Evolutionary conservation across 2,113 vertebrate species (phyloP).

Genomic region (Nibea coibor): DNA sequence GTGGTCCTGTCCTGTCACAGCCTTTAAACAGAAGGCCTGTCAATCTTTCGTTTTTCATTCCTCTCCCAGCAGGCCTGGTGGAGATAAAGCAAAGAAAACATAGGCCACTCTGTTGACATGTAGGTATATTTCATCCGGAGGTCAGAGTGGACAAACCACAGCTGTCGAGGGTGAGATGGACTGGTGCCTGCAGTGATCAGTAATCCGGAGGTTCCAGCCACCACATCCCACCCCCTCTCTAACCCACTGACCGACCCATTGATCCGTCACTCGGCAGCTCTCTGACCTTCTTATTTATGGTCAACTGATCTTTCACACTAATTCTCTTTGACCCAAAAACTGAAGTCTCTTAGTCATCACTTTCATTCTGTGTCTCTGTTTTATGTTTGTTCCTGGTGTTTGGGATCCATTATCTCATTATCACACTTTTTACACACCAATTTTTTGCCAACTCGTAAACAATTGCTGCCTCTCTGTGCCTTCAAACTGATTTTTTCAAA

Average conservation of each 20-base stretch:
- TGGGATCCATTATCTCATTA: not conserved
- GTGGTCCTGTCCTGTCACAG: conserved; percentile 44
- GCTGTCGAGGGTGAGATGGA: conserved; percentile 60
- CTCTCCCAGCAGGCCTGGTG: conserved; percentile 53
- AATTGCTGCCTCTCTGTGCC: not conserved
- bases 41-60: conserved; percentile 48
- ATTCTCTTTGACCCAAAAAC: conserved; percentile 31
- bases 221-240: not conserved
- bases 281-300: conserved; percentile 17
- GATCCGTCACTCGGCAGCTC: conserved; percentile 32
- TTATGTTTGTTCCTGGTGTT: not conserved
- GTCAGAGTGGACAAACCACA: conserved; percentile 64
- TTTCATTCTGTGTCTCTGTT: not conserved
- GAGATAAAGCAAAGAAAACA: conserved; percentile 63
- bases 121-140: conserved; percentile 65
- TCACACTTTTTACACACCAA: not conserved
- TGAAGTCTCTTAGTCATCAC: not conserved
- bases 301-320: conserved; percentile 33
- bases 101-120: conserved; percentile 21
- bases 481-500: not conserved
- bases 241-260: conserved; percentile 24
- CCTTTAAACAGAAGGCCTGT: conserved; percentile 37
- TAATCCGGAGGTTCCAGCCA: conserved; percentile 35
- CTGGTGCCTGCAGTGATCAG: conserved; percentile 42
- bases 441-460: not conserved